A percentile compares a stretch with the other conserved stretches of the same genome.
Conservation (phyloP, 2,113 vertebrate species). For the Asarcornis scutulata region DNA sequence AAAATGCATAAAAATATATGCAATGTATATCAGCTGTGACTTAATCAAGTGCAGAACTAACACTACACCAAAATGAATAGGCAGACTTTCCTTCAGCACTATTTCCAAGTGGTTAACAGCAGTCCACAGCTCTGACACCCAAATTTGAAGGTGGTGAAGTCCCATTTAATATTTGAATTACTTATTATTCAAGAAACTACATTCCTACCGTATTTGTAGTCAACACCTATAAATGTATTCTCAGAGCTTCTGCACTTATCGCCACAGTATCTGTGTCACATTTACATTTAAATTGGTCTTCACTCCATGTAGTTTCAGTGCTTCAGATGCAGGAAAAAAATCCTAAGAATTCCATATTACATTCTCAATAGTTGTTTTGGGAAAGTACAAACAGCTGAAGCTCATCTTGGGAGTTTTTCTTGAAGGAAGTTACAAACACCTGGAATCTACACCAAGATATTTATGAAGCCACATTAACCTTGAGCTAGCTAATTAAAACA, state of each 20-base stretch:
- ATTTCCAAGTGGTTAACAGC: not conserved
- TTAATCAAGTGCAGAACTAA: not conserved
- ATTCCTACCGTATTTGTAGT: not conserved
- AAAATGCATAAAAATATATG: not conserved
- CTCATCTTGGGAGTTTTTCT: not conserved
- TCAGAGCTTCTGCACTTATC: not conserved
- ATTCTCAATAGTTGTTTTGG: not conserved
- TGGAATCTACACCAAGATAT: not conserved
- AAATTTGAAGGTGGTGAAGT: not conserved
- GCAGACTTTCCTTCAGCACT: not conserved
- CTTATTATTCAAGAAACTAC: not conserved
- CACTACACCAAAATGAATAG: not conserved
- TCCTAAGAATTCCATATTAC: not conserved
- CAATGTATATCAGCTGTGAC: not conserved
- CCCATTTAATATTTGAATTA: not conserved
- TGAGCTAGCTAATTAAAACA: not conserved
- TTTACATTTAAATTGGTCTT: not conserved
- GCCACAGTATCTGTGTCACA: not conserved
- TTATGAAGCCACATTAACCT: not conserved
- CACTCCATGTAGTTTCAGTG: not conserved
- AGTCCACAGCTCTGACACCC: not conserved
- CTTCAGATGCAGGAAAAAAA: not conserved
- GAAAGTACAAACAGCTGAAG: not conserved
- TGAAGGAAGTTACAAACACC: not conserved
- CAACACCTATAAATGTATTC: not conserved